phyloP scores from a whole-genome alignment of 2,888 invertebrate species.

The Hetaerina titia region DNA sequence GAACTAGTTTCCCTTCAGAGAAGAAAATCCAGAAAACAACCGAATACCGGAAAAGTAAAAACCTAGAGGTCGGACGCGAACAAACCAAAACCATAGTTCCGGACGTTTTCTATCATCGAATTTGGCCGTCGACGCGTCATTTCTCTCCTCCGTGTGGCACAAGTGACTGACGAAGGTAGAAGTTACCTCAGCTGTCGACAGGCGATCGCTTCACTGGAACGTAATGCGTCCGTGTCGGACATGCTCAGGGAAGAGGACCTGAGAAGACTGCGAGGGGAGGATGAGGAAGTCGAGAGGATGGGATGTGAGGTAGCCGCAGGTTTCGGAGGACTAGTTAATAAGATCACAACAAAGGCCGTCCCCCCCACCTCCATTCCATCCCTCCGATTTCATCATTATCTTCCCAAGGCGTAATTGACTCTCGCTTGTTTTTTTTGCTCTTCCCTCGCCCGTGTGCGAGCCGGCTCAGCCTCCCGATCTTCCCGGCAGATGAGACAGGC shows the following conservation, averaged over 20 bases:
- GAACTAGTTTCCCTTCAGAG: no score
- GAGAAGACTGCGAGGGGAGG: not conserved
- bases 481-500: not conserved
- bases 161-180: no score
- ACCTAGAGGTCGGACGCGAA: no score
- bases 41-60: no score
- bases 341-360: constrained; percentile 56
- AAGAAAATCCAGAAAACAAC: no score
- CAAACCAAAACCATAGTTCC: no score
- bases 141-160: no score
- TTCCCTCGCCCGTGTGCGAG: not conserved
- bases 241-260: not conserved
- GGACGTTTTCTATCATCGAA: no score
- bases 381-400: constrained; percentile 50
- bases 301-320: not conserved
- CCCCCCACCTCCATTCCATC: not conserved
- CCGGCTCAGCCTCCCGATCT: not conserved
- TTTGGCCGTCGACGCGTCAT: no score
- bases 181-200: no score
- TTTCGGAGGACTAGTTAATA: constrained; percentile 38
- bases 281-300: not conserved
- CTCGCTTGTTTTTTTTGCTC: not conserved
- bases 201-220: not conserved
- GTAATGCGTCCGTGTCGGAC: not conserved
- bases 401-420: constrained; percentile 34